phyloP scores from a whole-genome alignment of 2,888 invertebrate genomes.

The Aromia moschata region DNA sequence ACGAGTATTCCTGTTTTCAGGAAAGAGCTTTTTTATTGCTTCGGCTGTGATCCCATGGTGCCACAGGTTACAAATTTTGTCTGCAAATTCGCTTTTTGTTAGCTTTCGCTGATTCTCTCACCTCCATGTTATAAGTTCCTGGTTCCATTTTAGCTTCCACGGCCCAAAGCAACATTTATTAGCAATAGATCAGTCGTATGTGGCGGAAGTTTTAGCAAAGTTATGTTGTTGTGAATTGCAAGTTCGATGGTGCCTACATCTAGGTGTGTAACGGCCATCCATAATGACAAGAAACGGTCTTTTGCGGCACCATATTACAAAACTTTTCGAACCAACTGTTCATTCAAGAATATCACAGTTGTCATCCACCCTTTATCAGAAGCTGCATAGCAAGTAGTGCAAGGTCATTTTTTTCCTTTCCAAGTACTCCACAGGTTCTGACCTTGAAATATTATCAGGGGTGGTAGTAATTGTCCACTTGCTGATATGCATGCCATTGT shows the following conservation, averaged over 20 bases:
- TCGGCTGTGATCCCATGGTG: conserved; percentile 24
- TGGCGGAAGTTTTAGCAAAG: conserved; percentile 27
- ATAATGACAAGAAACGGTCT: conserved; percentile 38
- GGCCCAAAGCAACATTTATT: conserved; percentile 38
- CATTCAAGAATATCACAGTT: conserved; percentile 35
- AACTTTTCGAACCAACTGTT: conserved; percentile 36
- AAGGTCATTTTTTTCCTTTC: conserved; percentile 35
- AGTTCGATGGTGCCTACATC: conserved; percentile 35
- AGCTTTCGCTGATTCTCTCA: conserved; percentile 28
- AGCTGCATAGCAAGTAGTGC: conserved; percentile 32
- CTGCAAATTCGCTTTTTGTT: conserved; percentile 28
- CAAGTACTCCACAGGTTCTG: conserved; percentile 24
- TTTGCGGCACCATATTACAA: conserved; percentile 30
- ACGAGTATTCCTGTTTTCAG: conserved; percentile 22
- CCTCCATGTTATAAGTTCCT: conserved; percentile 31
- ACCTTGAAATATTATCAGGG: not conserved
- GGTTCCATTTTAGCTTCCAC: conserved; percentile 36
- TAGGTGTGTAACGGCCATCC: conserved; percentile 38
- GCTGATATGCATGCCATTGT: conserved; percentile 1
- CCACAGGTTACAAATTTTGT: conserved; percentile 29
- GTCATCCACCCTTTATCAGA: conserved; percentile 42
- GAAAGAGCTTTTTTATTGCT: conserved; percentile 26
- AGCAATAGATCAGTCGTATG: conserved; percentile 31
- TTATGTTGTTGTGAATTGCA: conserved; percentile 26
- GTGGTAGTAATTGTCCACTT: not conserved